These are phyloP conservation scores for Saxicola maurus DNA, from an alignment of 2,797 vertebrate genomes.

Conservation along the genomic window DNA sequence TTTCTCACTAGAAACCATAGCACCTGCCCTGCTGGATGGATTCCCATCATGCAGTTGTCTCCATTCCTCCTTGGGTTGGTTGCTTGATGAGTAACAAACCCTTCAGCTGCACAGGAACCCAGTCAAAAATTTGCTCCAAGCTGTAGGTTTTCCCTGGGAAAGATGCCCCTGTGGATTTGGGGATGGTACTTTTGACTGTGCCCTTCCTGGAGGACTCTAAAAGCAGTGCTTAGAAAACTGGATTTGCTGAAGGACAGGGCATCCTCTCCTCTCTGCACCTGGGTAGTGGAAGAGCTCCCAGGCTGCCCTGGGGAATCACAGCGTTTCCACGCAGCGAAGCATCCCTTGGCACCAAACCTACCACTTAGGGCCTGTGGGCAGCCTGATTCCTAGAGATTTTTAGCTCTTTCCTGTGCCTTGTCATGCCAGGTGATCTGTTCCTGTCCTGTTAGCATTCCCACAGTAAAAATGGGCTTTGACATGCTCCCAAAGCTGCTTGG, in stretches of 20 bases:
- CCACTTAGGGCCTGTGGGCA: rapidly evolving
- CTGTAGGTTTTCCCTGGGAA: not conserved
- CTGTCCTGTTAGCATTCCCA: not conserved
- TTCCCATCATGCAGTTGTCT: not conserved
- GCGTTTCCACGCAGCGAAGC: rapidly evolving
- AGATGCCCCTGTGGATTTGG: not conserved
- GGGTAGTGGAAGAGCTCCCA: not conserved
- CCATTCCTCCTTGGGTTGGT: not conserved
- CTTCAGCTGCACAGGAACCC: not conserved
- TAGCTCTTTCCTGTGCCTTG: not conserved
- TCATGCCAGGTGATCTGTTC: rapidly evolving
- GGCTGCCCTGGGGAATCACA: not conserved
- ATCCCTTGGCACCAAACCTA: not conserved
- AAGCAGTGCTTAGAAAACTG: not conserved
- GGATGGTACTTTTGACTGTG: not conserved
- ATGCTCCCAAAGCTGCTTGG: not conserved
- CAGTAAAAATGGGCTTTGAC: not conserved
- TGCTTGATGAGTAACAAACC: not conserved
- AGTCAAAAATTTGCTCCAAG: not conserved
- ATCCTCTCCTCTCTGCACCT: not conserved
- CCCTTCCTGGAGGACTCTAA: not conserved
- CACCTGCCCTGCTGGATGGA: not conserved
- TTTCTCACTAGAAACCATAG: not conserved
- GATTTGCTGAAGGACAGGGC: not conserved
- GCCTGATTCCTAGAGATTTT: not conserved